Evolutionary conservation across 2,888 invertebrate genomes (phyloP), one percentile per base, ranked within the genome.

Genomic region (Nudaria mundana): DNA sequence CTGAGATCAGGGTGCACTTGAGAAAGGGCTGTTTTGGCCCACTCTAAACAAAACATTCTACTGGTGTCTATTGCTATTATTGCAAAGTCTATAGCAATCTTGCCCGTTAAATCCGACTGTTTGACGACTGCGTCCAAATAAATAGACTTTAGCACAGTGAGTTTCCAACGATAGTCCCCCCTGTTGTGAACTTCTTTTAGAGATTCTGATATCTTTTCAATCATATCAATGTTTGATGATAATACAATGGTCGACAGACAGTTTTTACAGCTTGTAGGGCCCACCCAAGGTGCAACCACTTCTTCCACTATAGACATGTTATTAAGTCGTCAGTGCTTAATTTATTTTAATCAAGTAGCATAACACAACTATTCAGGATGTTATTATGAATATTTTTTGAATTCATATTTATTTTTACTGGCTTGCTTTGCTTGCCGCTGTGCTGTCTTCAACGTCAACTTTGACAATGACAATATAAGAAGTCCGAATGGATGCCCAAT

Each of bases 1-100:
- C 72, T 69, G 3, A 89, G 59, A 44, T 89, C 88, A 1, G 85
- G 80, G 52, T 85, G 81, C 4, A 87, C 76, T 61, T 85, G 80
- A 23, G 56, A 45, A n/a, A 88, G 45, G 2, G 71, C 64, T 51
- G 68, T 71, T 37, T 69, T 78, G 0, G 84, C 68, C 86, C 86
- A 88, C 23, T 85, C 78, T 42, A 86, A 56, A 52, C 86, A 84
- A 67, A 76, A 76, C 48, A 83, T 64, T 63, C 66, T 74, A 48
- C 72, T 78, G 1, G 84, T 80, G 41, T 88, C 88, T 43, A 88
- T 57, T 20, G 78, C 85, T 11, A 87, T 40, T 30, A 88, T 52
- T 30, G 88, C 75, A 45, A 87, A 85, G 56, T 88, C 87, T 23
- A 88, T 79, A 22, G 78, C 75, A 2, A 85, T 61, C 48, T 64